Evolutionary conservation across 2,888 invertebrate genomes (phyloP).

Genomic region (Limnephilus lunatus): DNA sequence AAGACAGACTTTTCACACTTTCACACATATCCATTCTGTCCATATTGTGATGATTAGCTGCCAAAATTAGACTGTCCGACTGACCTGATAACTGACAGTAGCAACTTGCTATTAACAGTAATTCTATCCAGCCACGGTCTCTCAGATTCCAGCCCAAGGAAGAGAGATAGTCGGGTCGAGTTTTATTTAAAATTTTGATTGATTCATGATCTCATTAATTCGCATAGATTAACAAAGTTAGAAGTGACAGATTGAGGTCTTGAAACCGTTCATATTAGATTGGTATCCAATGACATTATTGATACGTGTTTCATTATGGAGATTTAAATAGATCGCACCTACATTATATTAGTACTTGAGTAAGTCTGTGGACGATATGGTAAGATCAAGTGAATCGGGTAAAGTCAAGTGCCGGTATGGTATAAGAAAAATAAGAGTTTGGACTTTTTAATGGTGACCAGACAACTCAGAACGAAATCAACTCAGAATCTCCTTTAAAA

Average conservation of each 20-base stretch:
- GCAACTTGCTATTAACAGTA: background rate
- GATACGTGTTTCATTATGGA: background rate
- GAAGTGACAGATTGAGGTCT: background rate
- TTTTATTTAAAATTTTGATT: background rate
- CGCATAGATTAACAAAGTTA: background rate
- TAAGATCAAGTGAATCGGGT: too few species aligned
- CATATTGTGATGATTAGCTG: background rate
- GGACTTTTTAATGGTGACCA: too few species aligned
- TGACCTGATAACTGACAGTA: background rate
- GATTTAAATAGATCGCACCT: background rate
- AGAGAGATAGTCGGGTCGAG: background rate
- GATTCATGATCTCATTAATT: background rate
- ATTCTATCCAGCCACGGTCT: background rate
- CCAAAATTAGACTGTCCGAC: background rate
- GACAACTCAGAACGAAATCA: too few species aligned
- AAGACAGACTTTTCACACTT: too few species aligned
- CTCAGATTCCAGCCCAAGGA: background rate
- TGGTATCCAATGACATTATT: background rate
- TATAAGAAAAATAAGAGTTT: too few species aligned
- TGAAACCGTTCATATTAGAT: background rate
- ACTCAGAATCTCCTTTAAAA: too few species aligned
- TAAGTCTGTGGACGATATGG: too few species aligned
- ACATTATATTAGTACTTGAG: too few species aligned
- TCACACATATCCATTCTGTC: background rate
- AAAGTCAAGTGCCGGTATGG: too few species aligned